These are phyloP conservation scores for Melitaea cinxia DNA, from an alignment of 1,140 invertebrate species.

Conservation along the genomic window DNA sequence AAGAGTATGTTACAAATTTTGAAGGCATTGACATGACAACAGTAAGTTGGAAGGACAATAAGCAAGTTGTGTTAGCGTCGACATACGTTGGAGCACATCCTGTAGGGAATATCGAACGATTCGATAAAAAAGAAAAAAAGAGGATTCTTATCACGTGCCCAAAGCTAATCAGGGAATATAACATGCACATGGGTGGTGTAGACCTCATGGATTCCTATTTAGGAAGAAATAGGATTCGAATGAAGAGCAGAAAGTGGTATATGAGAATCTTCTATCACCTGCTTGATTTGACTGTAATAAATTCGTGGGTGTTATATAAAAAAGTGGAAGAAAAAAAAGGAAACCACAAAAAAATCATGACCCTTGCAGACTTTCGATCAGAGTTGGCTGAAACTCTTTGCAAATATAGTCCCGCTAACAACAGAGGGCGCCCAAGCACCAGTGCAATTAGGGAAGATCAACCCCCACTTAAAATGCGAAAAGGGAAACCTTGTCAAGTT, in stretches of 20 bases:
- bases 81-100: slow-evolving; percentile 37
- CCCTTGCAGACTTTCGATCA: slow-evolving; percentile 5
- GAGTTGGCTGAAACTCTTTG: slow-evolving; percentile 27
- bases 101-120: slow-evolving; percentile 18
- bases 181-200: slow-evolving; percentile 26
- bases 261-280: too few species aligned
- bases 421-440: slow-evolving; percentile 19
- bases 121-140: slow-evolving; percentile 28
- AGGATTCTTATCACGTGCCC: slow-evolving; percentile 27
- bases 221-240: slow-evolving; percentile 64
- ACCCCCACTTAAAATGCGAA: slow-evolving; percentile 32
- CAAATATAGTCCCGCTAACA: slow-evolving; percentile 20
- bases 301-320: slow-evolving; percentile 31
- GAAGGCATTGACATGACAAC: slow-evolving; percentile 39
- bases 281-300: too few species aligned
- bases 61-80: slow-evolving; percentile 29
- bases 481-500: slow-evolving; percentile 37
- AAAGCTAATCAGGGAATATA: slow-evolving; percentile 33
- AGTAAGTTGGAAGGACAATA: slow-evolving; percentile 40
- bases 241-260: slow-evolving; percentile 71
- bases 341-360: slow-evolving; percentile 29
- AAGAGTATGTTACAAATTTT: slow-evolving; percentile 36
- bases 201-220: slow-evolving; percentile 49
- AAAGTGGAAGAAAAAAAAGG: slow-evolving; percentile 10
- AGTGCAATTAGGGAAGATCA: slow-evolving; percentile 11